Evolutionary conservation across 1,140 invertebrate species (phyloP), one percentile per base, ranked within the genome.

Genomic region (Leptopilina clavipes): DNA sequence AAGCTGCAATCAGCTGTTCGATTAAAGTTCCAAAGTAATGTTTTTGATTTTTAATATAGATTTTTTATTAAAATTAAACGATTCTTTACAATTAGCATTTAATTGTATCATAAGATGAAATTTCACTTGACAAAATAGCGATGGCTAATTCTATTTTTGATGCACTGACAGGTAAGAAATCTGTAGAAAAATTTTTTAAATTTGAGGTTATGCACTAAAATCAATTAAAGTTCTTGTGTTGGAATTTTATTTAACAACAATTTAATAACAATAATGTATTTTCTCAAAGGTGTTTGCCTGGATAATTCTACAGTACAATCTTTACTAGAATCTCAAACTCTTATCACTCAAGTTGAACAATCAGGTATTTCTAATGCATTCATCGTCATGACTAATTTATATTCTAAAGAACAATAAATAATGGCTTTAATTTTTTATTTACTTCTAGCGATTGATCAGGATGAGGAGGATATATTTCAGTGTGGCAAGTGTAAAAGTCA

Each of bases 401-500:
- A 37, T 45, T 40, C 37, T 31, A 0, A 19, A 31, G 43, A 71
- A 48, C 45, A 9, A 54, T 45, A 73, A 70, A 56, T 25, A 40
- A 1, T n/a, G n/a, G n/a, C n/a, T n/a, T 45, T 43, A 72, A 76
- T 59, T 75, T 9, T 54, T 76, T 73, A 56, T 40, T 77, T 11
- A 77, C 52, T 70, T 2, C 14, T 44, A 89, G 89, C 84, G 6
- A 86, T 89, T n/a, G 86, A 89, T 83, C 89, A 89, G 80, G 92
- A 93, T 82, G 93, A 94, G 70, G 92, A 93, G 70, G 93, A 94
- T 86, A 86, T 94, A 52, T 94, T 94, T 82, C 93, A 94, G 79
- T 94, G 93, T 90, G 93, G 93, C 5, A 93, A 93, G 86, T 94
- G 93, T 83, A 94, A 94, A 83, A 93, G 91, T 78, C 92, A 93